Evolutionary conservation across 2,888 invertebrate species (phyloP).

Genomic region (Pteria penguin): DNA sequence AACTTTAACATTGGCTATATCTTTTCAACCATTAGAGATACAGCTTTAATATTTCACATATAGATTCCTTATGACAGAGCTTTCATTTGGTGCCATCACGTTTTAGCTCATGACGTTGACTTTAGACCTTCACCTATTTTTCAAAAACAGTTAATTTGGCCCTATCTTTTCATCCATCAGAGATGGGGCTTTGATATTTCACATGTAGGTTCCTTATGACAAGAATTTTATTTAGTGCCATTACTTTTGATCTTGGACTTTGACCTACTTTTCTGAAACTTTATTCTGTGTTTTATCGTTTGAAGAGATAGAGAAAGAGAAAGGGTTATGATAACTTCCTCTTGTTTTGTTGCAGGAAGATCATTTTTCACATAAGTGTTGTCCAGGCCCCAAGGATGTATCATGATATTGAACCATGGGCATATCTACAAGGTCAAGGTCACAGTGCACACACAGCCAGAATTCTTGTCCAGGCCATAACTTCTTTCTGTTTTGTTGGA

Average conservation of each 20-base stretch:
- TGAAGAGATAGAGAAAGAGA: too few species aligned
- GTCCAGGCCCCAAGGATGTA: background rate
- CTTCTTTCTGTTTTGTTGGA: background rate
- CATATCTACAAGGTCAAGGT: background rate
- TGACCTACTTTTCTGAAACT: too few species aligned
- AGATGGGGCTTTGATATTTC: background rate
- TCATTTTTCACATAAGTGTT: background rate
- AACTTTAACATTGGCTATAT: too few species aligned
- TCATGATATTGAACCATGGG: background rate
- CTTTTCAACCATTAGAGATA: too few species aligned
- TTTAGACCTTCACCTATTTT: background rate
- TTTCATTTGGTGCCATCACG: background rate
- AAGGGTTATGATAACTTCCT: too few species aligned
- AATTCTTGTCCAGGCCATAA: background rate
- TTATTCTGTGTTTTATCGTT: too few species aligned
- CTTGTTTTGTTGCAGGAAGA: too few species aligned
- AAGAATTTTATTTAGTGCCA: too few species aligned
- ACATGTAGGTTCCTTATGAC: too few species aligned
- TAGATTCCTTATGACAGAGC: too few species aligned
- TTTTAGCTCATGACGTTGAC: background rate
- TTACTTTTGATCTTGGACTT: too few species aligned
- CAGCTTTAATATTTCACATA: too few species aligned
- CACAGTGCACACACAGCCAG: background rate
- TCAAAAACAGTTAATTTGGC: background rate
- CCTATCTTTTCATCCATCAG: background rate